A percentile compares a stretch with the other conserved stretches of the same genome.
These are phyloP conservation scores for Guaruba guarouba DNA, from an alignment of 2,113 vertebrate genomes.

Conservation along the genomic window DNA sequence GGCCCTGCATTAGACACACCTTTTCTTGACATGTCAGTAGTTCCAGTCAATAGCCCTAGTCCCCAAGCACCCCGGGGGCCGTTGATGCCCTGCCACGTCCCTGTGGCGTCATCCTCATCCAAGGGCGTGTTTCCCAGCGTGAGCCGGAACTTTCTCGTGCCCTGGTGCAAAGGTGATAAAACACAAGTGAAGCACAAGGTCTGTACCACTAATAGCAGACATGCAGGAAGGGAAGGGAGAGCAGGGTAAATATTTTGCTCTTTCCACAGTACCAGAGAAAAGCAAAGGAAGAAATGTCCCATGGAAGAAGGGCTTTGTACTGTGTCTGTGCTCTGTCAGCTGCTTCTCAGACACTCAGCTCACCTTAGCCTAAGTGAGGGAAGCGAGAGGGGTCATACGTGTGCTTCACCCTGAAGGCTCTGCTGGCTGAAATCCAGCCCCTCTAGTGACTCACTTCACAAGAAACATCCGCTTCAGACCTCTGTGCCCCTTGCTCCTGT, in stretches of 20 bases:
- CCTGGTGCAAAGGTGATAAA: background rate
- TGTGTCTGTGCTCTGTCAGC: background rate
- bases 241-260: background rate
- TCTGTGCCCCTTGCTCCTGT: background rate
- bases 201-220: background rate
- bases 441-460: background rate
- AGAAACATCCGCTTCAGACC: background rate
- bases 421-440: background rate
- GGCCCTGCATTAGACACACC: background rate
- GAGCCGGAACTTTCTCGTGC: background rate
- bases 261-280: background rate
- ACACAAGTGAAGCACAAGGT: background rate
- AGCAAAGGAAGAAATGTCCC: background rate
- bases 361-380: background rate
- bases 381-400: accelerated
- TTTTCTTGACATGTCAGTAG: background rate
- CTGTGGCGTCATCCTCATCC: background rate
- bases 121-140: background rate
- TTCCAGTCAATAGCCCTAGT: background rate
- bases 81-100: background rate
- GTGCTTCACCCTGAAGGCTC: background rate
- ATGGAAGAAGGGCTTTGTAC: background rate
- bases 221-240: background rate
- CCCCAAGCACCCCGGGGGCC: background rate
- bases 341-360: background rate